Conservation (phyloP, 2,113 vertebrate species). For the Alligator mississippiensis region DNA sequence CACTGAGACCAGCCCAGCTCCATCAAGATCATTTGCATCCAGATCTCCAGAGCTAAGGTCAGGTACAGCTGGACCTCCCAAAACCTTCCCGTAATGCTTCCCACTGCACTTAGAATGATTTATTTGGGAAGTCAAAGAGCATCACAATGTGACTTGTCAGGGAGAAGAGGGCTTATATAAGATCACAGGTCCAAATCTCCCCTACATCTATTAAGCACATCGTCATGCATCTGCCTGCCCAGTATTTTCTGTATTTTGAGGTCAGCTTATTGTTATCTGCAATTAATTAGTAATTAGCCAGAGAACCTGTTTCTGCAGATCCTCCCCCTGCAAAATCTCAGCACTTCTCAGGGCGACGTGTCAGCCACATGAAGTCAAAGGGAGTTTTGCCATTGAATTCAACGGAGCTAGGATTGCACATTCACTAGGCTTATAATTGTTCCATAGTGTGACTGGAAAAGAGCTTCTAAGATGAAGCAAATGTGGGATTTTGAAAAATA, state of each 20-base stretch:
- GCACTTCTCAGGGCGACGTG: too few species aligned
- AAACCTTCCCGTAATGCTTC: too few species aligned
- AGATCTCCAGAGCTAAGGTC: too few species aligned
- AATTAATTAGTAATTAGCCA: neutral
- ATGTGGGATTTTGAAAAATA: accelerated
- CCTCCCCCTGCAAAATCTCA: too few species aligned
- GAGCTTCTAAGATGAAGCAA: neutral
- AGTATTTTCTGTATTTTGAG: neutral
- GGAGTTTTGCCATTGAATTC: neutral
- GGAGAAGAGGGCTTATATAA: neutral
- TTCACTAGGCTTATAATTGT: neutral
- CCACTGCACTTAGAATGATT: too few species aligned
- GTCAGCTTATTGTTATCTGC: neutral
- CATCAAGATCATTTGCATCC: too few species aligned
- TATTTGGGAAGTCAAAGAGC: neutral
- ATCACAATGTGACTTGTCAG: neutral
- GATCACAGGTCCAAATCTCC: neutral
- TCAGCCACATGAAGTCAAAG: neutral
- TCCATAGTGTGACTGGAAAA: too few species aligned
- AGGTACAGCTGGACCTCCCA: too few species aligned
- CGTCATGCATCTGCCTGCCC: neutral
- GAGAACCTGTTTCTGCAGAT: neutral
- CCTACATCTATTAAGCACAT: neutral
- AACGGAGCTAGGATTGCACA: neutral
- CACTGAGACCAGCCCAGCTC: too few species aligned